phyloP scores from a whole-genome alignment of 2,888 invertebrate genomes.

The Drosophila kambysellisi region DNA sequence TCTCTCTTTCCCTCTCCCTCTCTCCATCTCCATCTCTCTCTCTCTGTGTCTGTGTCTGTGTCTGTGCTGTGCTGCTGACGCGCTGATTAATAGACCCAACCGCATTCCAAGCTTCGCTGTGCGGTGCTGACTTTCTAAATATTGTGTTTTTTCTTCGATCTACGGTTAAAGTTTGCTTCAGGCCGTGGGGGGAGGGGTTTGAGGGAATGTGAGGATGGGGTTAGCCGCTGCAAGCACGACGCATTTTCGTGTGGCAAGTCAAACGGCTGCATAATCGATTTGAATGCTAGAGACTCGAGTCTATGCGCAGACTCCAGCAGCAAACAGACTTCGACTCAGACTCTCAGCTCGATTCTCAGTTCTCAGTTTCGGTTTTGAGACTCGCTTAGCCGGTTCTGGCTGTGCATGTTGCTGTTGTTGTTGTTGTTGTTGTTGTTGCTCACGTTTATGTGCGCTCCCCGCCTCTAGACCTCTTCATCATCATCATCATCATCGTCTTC shows the following conservation, averaged over 20 bases:
- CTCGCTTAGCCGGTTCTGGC: slow-evolving; percentile 81
- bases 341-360: slow-evolving; percentile 10
- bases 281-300: slow-evolving; percentile 51
- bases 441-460: slow-evolving; percentile 62
- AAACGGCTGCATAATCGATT: slow-evolving; percentile 73
- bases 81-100: slow-evolving; percentile 79
- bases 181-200: not conserved
- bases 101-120: slow-evolving; percentile 73
- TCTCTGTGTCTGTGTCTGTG: not conserved
- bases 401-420: slow-evolving; percentile 54
- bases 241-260: slow-evolving; percentile 57
- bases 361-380: slow-evolving; percentile 46
- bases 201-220: not conserved
- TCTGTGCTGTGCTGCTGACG: slow-evolving; percentile 47
- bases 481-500: slow-evolving; percentile 15
- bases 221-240: slow-evolving; percentile 32
- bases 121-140: slow-evolving; percentile 75
- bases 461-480: slow-evolving; percentile 21
- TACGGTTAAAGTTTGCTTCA: slow-evolving; percentile 10
- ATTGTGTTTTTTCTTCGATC: slow-evolving; percentile 50
- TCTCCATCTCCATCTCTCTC: not conserved
- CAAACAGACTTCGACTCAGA: slow-evolving; percentile 42
- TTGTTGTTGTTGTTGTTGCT: slow-evolving; percentile 52
- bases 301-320: slow-evolving; percentile 23
- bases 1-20: not conserved